These are phyloP conservation scores for Megalopta genalis DNA, from an alignment of 1,140 invertebrate species.

Conservation along the genomic window DNA sequence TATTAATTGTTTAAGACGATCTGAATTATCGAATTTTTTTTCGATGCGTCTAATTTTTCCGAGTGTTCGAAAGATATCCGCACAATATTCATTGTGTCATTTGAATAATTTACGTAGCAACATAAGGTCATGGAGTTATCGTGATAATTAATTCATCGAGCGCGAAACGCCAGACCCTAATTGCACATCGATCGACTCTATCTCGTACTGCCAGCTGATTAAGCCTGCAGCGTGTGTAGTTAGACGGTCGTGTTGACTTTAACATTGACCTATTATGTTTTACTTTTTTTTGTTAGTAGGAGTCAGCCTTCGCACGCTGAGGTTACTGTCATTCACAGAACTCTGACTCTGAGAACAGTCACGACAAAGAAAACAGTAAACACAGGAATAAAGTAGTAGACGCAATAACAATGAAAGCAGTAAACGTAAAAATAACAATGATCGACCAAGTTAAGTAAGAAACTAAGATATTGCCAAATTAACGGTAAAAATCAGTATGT, in stretches of 20 bases:
- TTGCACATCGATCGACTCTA: constrained; percentile 43
- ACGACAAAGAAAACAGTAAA: neutral
- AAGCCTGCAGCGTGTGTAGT: constrained; percentile 12
- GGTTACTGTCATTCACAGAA: neutral
- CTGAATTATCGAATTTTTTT: neutral
- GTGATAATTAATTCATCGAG: constrained; percentile 36
- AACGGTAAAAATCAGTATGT: too few relatives aligned
- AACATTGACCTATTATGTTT: neutral
- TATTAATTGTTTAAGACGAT: too few relatives aligned
- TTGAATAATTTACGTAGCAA: neutral
- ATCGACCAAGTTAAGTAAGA: too few relatives aligned
- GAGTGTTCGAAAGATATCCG: neutral
- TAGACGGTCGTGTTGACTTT: neutral
- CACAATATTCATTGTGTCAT: neutral
- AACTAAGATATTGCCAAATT: too few relatives aligned
- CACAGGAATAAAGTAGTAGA: neutral
- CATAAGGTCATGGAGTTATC: constrained; percentile 14
- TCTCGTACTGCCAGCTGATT: constrained; percentile 24
- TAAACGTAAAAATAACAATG: too few relatives aligned
- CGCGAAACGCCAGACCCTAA: constrained; percentile 13
- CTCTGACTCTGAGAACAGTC: neutral
- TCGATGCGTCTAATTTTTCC: neutral
- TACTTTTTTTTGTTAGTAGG: neutral
- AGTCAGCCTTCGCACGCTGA: neutral
- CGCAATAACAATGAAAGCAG: too few relatives aligned